Evolutionary conservation across 1,140 invertebrate genomes (phyloP), one percentile per base, ranked within the genome.

Genomic region (Drosophila bocki): DNA sequence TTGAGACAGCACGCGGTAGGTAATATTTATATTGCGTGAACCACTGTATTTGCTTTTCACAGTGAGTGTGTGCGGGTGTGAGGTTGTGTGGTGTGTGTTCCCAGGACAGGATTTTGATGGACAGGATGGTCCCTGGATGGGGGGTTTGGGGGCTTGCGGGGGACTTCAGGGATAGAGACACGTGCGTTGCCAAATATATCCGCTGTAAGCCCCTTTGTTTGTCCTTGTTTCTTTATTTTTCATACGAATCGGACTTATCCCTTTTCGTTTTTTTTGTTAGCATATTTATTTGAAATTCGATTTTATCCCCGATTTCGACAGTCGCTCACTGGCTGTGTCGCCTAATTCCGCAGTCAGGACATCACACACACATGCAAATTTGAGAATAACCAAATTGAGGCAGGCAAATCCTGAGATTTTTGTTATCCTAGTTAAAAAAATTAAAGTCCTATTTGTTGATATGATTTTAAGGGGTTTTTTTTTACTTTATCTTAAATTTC

Each of bases 1-100:
- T 50, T 57, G 56, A 47, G 51, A 67, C 65, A 41, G 44, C 64
- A 48, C 71, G 62, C 65, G 80, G 75, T 85, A 80, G 81, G 65
- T 84, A 84, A 85, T 84, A 84, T 84, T 84, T 84, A 78, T 62
- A 77, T 84, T 84, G 81, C 72, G 82, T 85, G 82, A 81, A 81
- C 84, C 84, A 22, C 35, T 81, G 72, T 85, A 72, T 83, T 83
- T 85, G 82, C 76, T 78, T 77, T 85, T 42, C 69, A 74, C 69
- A 74, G 77, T 60, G 45, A 13, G 45, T 48, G 41, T 44, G 4
- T 48, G 17, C 59, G 79, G 44, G 44, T 22, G 29, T 22, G 17
- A 13, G 45, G 44, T 26, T 29, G 17, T 44, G 42, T 42, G 39
- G 22, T 26, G 48, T 51, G 48, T 51, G n/a, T 51, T 51, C 29